Evolutionary conservation across 2,797 vertebrate genomes (phyloP).

Genomic region (Xenentodon cancila): DNA sequence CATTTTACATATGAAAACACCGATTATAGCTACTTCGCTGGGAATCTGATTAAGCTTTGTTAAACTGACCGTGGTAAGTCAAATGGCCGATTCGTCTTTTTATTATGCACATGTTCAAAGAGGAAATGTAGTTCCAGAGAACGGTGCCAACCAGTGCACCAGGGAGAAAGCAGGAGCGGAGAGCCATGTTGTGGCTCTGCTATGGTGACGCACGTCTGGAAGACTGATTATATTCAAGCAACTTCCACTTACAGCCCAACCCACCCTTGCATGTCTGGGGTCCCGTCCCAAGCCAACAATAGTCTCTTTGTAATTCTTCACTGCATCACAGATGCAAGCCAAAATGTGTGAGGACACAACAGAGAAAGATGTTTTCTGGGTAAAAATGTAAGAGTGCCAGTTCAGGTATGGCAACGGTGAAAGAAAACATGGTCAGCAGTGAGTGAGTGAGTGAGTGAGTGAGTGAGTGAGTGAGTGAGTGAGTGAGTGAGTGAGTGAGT

Average conservation of each 20-base stretch:
- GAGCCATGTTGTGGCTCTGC: constrained; percentile 44
- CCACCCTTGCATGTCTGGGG: constrained; percentile 44
- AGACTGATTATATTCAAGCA: constrained; percentile 56
- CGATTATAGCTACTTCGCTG: not conserved
- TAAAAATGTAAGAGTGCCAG: constrained; percentile 9
- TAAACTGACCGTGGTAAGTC: not conserved
- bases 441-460: too few species aligned
- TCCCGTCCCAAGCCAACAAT: constrained; percentile 35
- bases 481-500: too few species aligned
- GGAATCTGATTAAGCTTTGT: not conserved
- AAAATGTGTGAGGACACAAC: not conserved
- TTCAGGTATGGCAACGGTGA: too few species aligned
- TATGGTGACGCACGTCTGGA: constrained; percentile 54
- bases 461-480: too few species aligned
- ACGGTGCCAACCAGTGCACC: constrained; percentile 45
- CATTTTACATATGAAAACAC: too few species aligned
- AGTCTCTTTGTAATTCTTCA: constrained; percentile 31
- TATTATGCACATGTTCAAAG: constrained; percentile 4
- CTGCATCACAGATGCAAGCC: constrained; percentile 8
- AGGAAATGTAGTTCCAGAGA: constrained; percentile 10
- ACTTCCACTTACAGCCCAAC: constrained; percentile 56
- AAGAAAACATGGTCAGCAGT: too few species aligned
- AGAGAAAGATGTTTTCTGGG: not conserved
- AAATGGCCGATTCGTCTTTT: constrained; percentile 16
- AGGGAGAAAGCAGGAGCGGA: constrained; percentile 18